A percentile compares a stretch with the other conserved stretches of the same genome.
Conservation (phyloP, 37 sponge, comb jelly and placozoan genomes). For the Theonella swinhoei region DNA sequence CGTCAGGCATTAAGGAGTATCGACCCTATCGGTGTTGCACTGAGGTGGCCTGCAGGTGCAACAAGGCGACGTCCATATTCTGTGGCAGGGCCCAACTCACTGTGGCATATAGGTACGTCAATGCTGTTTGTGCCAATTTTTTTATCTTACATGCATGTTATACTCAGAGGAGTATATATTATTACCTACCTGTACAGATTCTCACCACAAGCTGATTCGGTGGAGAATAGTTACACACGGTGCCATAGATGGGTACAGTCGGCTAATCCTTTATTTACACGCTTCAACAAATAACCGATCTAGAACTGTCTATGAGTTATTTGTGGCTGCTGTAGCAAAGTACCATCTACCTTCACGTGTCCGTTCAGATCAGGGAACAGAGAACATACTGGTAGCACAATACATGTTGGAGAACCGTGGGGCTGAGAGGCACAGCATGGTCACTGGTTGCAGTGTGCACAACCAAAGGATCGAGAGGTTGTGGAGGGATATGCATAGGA, state of each 20-base stretch:
- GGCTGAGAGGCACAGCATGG: slow-evolving; percentile 27
- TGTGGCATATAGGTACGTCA: slow-evolving; percentile 29
- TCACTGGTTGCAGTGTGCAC: slow-evolving; percentile 24
- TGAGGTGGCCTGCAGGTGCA: slow-evolving; percentile 18
- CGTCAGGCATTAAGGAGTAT: neutral
- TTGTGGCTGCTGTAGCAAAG: slow-evolving; percentile 9
- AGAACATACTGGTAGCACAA: slow-evolving; percentile 37
- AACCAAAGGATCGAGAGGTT: slow-evolving; percentile 46
- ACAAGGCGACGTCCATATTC: slow-evolving; percentile 4
- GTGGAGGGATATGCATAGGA: slow-evolving; percentile 44
- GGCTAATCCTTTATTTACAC: slow-evolving; percentile 21
- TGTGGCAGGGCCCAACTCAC: slow-evolving; percentile 30
- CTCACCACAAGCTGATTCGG: slow-evolving; percentile 52
- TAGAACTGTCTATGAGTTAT: slow-evolving; percentile 16
- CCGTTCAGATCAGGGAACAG: slow-evolving; percentile 42
- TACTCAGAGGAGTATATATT: slow-evolving; percentile 5
- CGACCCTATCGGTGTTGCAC: slow-evolving; percentile 9
- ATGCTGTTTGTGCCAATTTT: neutral
- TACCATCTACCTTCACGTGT: slow-evolving; percentile 15
- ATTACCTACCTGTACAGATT: slow-evolving; percentile 55
- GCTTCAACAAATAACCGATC: slow-evolving; percentile 26
- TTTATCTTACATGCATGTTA: neutral
- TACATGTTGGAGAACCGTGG: slow-evolving; percentile 48
- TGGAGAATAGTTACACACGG: slow-evolving; percentile 75
- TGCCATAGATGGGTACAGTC: slow-evolving; percentile 34